Evolutionary conservation across 2,113 vertebrate species (phyloP), one percentile per base, ranked within the genome.

Genomic region (Cardinalis cardinalis): DNA sequence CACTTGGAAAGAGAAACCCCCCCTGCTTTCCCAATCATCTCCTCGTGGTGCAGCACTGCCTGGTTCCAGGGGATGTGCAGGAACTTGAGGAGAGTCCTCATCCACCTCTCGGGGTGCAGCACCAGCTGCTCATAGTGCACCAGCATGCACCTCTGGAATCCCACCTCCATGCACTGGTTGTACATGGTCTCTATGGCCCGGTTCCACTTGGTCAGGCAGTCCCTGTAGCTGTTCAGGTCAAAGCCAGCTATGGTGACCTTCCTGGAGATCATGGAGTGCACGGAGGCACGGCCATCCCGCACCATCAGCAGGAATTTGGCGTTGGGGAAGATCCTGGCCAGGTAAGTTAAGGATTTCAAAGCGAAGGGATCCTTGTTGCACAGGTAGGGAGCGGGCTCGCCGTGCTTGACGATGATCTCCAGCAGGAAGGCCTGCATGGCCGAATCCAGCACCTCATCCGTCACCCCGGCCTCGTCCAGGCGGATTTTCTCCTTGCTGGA

Each of bases 361-460:
- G 99, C 99, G 52, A 99, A 99, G 3, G 99, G 99, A 91, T 99
- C 99, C 97, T 99, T 99, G 97, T 99, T 99, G 89, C 99, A 99
- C 88, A 99, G 95, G 80, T 98, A 99, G 1, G 98, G 98, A 12
- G 99, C 99, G 1, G 99, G 99, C 84, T 99, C 99, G 10, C 99
- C 99, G 1, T 99, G 99, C 55, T 99, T 99, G 56, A 99, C 99
- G 5, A 99, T 99, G 78, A 99, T 98, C 95, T 99, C 99, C 94
- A 99, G 69, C 34, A 99, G 90, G 77, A 99, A 99, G 1, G 99
- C 99, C 96, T 98, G 98, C 99, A 99, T 99, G 95, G 99, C 99
- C 0, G 99, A 99, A 46, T 99, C 99, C 90, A 99, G 92, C 84
- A 99, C 99, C 93, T 99, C 99, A 6, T 99, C 99, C 0, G 99